Conservation (phyloP, 2,888 invertebrate species). For the Acanthoscelides obtectus region DNA sequence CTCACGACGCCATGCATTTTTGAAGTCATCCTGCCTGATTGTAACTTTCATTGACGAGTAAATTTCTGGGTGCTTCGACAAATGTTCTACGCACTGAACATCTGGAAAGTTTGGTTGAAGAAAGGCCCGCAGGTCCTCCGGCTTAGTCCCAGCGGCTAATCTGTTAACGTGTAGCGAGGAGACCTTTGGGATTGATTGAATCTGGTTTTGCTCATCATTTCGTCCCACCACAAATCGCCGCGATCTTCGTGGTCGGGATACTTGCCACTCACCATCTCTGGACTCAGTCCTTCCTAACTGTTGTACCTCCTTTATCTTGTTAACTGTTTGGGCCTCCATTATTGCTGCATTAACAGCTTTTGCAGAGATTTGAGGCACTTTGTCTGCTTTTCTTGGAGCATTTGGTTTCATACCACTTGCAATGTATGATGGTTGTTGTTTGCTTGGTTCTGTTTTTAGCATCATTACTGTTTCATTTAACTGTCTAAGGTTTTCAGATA, state of each 20-base stretch:
- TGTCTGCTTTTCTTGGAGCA: too few relatives aligned
- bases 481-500: too few relatives aligned
- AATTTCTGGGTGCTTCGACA: background rate
- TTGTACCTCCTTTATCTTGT: background rate
- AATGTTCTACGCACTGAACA: conserved; percentile 4
- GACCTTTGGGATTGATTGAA: background rate
- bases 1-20: background rate
- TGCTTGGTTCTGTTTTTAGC: too few relatives aligned
- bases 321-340: background rate
- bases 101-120: conserved; percentile 7
- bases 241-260: background rate
- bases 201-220: background rate
- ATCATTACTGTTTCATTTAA: too few relatives aligned
- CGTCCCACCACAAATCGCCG: conserved; percentile 1
- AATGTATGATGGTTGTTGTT: too few relatives aligned
- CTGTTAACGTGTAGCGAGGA: conserved; percentile 1
- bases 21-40: conserved; percentile 1
- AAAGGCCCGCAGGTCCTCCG: conserved; percentile 2
- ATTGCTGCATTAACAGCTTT: too few relatives aligned
- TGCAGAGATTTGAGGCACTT: too few relatives aligned
- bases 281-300: background rate
- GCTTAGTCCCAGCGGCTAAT: background rate
- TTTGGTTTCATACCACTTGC: too few relatives aligned
- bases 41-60: conserved; percentile 1
- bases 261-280: background rate